These are phyloP conservation scores for Dryocosmus kuriphilus DNA, from an alignment of 2,888 invertebrate species.

Conservation along the genomic window DNA sequence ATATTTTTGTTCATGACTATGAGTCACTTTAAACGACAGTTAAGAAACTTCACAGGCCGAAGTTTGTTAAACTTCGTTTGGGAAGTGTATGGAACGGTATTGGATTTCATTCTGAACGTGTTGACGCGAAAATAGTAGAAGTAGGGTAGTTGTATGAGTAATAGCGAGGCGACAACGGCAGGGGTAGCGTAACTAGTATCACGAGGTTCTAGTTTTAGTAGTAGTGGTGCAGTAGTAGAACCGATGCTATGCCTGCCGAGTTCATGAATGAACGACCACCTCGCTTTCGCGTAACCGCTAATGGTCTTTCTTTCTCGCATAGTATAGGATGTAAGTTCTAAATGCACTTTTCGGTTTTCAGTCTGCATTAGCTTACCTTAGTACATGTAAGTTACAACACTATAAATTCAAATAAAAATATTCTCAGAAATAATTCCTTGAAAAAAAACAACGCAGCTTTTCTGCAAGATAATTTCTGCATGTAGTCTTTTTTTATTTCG, in stretches of 20 bases:
- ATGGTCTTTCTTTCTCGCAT: neutral
- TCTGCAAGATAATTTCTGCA: too few species aligned
- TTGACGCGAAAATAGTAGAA: constrained; percentile 18
- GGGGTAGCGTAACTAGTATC: constrained; percentile 1
- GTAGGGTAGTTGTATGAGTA: constrained; percentile 1
- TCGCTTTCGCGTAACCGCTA: neutral
- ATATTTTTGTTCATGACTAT: neutral
- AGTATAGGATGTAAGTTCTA: too few species aligned
- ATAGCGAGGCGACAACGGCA: constrained; percentile 18
- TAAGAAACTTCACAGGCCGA: constrained; percentile 3
- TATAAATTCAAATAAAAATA: too few species aligned
- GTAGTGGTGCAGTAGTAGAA: constrained; percentile 19
- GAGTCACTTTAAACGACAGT: neutral
- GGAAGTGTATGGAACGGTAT: constrained; percentile 1
- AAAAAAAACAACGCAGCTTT: too few species aligned
- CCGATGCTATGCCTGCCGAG: neutral
- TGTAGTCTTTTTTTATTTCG: too few species aligned
- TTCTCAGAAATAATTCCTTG: too few species aligned
- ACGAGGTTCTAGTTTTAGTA: constrained; percentile 2
- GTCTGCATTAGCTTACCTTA: too few species aligned
- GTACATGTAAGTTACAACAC: too few species aligned
- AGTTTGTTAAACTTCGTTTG: constrained; percentile 18
- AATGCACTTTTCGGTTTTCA: too few species aligned
- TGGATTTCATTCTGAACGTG: constrained; percentile 4
- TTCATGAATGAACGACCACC: neutral